A percentile compares a stretch with the other conserved stretches of the same genome.
Conservation (phyloP, 2,888 invertebrate genomes). For the Xestia xanthographa region DNA sequence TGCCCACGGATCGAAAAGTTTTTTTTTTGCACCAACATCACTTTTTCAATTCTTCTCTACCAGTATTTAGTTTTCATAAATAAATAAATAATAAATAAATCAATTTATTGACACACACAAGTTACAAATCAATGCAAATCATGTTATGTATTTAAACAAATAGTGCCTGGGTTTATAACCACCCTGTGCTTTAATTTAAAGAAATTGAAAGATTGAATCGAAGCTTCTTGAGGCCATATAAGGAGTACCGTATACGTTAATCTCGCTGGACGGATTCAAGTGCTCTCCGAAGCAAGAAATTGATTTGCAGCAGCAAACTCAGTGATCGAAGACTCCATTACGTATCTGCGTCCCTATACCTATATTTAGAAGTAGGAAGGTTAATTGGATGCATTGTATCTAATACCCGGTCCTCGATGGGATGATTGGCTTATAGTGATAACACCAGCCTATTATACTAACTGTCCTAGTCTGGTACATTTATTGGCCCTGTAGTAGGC, state of each 20-base stretch:
- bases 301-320: constrained; percentile 14
- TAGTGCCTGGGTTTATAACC: not conserved
- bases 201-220: too few relatives aligned
- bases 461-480: too few relatives aligned
- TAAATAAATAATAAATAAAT: too few relatives aligned
- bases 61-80: not conserved
- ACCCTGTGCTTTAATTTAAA: not conserved
- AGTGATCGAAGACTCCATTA: not conserved
- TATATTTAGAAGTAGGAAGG: not conserved
- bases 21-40: too few relatives aligned
- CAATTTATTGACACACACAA: too few relatives aligned
- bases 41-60: not conserved
- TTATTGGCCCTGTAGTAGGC: too few relatives aligned
- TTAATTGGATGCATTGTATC: not conserved
- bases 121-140: too few relatives aligned
- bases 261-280: constrained; percentile 11
- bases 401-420: not conserved
- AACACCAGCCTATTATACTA: not conserved
- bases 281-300: constrained; percentile 7
- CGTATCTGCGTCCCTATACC: not conserved
- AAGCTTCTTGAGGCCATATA: not conserved
- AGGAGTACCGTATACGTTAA: not conserved
- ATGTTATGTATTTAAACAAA: not conserved
- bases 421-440: not conserved
- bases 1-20: not conserved